These are phyloP conservation scores for Mixornis gularis DNA, from an alignment of 2,113 vertebrate species.

Conservation along the genomic window DNA sequence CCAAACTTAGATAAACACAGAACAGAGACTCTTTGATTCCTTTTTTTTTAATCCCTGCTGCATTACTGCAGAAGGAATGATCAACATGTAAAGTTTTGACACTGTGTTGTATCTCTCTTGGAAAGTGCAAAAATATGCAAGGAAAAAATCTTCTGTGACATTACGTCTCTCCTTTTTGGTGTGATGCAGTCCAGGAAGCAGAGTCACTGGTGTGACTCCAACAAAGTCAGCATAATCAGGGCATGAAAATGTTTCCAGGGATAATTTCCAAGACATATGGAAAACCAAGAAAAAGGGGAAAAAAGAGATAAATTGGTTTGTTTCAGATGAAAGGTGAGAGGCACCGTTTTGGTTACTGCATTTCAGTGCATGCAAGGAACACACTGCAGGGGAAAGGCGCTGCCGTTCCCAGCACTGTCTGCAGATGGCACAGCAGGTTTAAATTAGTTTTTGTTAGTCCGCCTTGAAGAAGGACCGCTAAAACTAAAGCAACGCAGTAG, in stretches of 20 bases:
- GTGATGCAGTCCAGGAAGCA: neutral
- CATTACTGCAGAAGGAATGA: neutral
- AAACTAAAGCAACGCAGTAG: neutral
- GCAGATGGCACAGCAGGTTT: conserved; percentile 17
- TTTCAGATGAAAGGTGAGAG: neutral
- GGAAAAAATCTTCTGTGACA: neutral
- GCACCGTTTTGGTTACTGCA: neutral
- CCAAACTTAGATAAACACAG: neutral
- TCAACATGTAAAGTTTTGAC: neutral
- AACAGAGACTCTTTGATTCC: neutral
- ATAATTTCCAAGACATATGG: neutral
- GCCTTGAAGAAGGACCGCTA: neutral
- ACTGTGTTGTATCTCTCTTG: neutral
- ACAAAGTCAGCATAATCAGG: neutral
- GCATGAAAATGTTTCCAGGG: neutral
- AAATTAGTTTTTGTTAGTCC: neutral
- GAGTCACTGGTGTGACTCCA: neutral
- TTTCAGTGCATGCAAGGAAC: rapidly evolving
- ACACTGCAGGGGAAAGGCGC: neutral
- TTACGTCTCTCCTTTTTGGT: neutral
- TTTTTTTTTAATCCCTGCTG: neutral
- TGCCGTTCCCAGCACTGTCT: neutral
- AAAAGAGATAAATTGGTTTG: neutral
- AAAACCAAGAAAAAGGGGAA: neutral
- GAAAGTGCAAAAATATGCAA: neutral